Conservation (phyloP, 1,140 invertebrate species). For the Drosophila pseudoobscura region DNA sequence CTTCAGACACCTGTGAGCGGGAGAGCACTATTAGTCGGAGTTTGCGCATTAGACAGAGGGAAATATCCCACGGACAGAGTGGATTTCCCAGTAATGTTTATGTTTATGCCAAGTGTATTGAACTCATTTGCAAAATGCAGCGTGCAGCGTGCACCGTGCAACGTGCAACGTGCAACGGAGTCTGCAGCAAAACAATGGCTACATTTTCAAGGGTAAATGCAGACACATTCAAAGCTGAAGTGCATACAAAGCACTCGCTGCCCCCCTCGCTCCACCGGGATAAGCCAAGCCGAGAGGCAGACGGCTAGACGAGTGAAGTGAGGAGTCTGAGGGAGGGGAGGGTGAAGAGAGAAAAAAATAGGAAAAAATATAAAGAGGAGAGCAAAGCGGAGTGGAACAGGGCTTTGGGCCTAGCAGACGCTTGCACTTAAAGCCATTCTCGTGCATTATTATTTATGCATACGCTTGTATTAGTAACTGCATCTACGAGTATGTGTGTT, state of each 20-base stretch:
- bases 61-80: conserved; percentile 52
- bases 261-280: conserved; percentile 9
- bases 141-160: conserved; percentile 49
- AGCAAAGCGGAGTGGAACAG: not conserved
- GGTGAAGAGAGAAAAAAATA: conserved; percentile 14
- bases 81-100: conserved; percentile 77
- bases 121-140: conserved; percentile 74
- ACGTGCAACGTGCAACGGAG: conserved; percentile 40
- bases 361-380: not conserved
- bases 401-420: conserved; percentile 52
- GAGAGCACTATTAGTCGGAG: conserved; percentile 19
- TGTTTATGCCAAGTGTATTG: conserved; percentile 79
- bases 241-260: conserved; percentile 44
- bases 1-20: conserved; percentile 37
- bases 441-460: conserved; percentile 81
- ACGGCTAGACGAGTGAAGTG: conserved; percentile 54
- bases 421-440: conserved; percentile 74
- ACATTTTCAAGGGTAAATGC: conserved; percentile 80
- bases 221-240: conserved; percentile 76
- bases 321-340: conserved; percentile 36
- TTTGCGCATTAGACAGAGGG: conserved; percentile 32
- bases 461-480: conserved; percentile 65
- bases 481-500: conserved; percentile 17
- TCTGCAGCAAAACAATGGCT: conserved; percentile 48
- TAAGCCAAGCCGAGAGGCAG: conserved; percentile 42